Conservation (phyloP, 2,113 vertebrate species). For the Campylomormyrus tamandua region DNA sequence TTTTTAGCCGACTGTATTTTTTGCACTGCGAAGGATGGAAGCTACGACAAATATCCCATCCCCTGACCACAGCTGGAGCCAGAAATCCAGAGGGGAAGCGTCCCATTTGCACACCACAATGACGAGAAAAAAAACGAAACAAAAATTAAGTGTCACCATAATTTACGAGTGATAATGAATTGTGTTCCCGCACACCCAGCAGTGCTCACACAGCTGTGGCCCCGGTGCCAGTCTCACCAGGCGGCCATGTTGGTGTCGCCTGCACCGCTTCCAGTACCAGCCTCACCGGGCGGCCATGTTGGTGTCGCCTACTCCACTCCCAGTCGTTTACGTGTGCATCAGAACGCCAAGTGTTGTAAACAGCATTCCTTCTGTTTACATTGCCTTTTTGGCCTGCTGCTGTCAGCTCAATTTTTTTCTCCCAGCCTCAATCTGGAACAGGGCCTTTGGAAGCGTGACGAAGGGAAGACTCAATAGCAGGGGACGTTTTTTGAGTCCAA, state of each 20-base stretch:
- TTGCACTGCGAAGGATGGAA: conserved; percentile 41
- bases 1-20: conserved; percentile 44
- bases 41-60: conserved; percentile 45
- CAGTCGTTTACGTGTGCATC: neutral
- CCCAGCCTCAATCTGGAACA: neutral
- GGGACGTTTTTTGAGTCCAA: neutral
- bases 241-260: neutral
- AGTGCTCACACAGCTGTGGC: conserved; percentile 27
- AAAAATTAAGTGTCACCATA: conserved; percentile 47
- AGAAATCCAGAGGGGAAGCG: conserved; percentile 40
- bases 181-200: conserved; percentile 13
- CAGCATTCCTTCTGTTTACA: neutral
- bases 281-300: neutral
- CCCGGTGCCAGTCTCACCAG: neutral
- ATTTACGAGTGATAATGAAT: conserved; percentile 50
- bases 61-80: neutral
- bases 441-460: neutral
- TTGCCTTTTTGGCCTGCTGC: neutral
- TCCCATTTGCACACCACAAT: conserved; percentile 45
- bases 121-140: conserved; percentile 24
- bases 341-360: neutral
- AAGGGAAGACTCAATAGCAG: neutral
- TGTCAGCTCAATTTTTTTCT: neutral
- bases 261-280: neutral
- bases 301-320: no score